Evolutionary conservation across 2,797 vertebrate genomes (phyloP).

Genomic region (Galaxias olidus): DNA sequence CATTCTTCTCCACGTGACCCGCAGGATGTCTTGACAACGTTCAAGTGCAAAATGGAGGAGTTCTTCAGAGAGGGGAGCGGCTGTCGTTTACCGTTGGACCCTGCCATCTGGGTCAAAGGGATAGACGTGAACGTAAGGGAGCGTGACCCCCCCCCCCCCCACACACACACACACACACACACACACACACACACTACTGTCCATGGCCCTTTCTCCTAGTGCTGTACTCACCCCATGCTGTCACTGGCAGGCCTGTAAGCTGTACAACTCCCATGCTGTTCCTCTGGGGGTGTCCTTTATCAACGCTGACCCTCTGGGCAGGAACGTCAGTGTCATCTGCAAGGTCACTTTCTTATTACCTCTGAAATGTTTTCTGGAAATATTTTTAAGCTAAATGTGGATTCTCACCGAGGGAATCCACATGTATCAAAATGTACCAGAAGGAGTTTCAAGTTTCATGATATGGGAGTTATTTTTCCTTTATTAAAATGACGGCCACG

Average conservation of each 20-base stretch:
- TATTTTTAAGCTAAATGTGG: too few relatives aligned
- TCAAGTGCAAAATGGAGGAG: slow-evolving; percentile 75
- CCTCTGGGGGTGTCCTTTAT: slow-evolving; percentile 89
- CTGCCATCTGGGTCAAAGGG: slow-evolving; percentile 83
- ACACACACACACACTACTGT: too few relatives aligned
- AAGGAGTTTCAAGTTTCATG: too few relatives aligned
- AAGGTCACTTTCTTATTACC: slow-evolving; percentile 75
- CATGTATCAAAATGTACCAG: too few relatives aligned
- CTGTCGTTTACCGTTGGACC: slow-evolving; percentile 88
- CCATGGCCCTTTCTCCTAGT: too few relatives aligned
- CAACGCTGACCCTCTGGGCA: slow-evolving; percentile 84
- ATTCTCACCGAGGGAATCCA: too few relatives aligned
- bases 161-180: too few relatives aligned
- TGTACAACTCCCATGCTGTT: slow-evolving; percentile 90
- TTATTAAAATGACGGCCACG: too few relatives aligned
- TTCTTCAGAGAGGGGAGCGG: slow-evolving; percentile 80
- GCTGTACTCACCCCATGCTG: neutral
- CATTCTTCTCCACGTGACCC: neutral
- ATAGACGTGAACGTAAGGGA: slow-evolving; percentile 82
- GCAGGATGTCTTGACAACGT: slow-evolving; percentile 79
- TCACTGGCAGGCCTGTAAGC: slow-evolving; percentile 81
- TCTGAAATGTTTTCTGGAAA: neutral
- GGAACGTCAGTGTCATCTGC: slow-evolving; percentile 87
- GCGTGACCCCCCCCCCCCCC: too few relatives aligned
- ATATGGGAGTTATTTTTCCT: too few relatives aligned